These are phyloP conservation scores for Chrysogorgia sp. DNA, from an alignment of 92 coral and sea anemone genomes.

Conservation along the genomic window DNA sequence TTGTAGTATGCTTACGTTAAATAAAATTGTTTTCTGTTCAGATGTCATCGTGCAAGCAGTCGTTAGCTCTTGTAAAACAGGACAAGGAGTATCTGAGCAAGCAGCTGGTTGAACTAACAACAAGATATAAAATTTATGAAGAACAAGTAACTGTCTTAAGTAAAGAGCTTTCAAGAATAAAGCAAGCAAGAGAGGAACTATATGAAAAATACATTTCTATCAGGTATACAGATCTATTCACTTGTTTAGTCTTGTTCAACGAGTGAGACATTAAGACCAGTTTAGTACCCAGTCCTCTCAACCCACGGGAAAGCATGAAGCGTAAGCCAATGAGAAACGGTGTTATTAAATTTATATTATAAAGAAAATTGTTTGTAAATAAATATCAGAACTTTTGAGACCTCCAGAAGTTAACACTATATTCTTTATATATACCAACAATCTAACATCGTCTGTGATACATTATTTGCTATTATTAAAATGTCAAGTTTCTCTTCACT, in stretches of 20 bases:
- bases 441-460: too few species aligned
- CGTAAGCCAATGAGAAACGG: too few species aligned
- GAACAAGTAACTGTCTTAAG: slow-evolving; percentile 75
- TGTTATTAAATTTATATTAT: too few species aligned
- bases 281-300: too few species aligned
- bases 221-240: slow-evolving; percentile 49
- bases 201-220: slow-evolving; percentile 90
- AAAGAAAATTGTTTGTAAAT: too few species aligned
- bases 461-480: background rate
- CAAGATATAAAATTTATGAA: slow-evolving; percentile 77
- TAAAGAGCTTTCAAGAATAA: slow-evolving; percentile 67
- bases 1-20: background rate
- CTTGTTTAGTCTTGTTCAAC: too few species aligned
- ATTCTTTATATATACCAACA: too few species aligned
- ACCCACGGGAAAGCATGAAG: too few species aligned
- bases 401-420: too few species aligned
- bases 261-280: too few species aligned
- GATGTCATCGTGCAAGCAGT: slow-evolving; percentile 89
- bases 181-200: slow-evolving; percentile 86
- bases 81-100: slow-evolving; percentile 94
- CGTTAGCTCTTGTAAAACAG: slow-evolving; percentile 83
- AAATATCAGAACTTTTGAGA: too few species aligned
- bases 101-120: slow-evolving; percentile 79
- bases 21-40: slow-evolving; percentile 16
- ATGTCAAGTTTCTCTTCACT: background rate